Evolutionary conservation across 2,113 vertebrate species (phyloP), one percentile per base, ranked within the genome.

Genomic region (Gasterosteus aculeatus): DNA sequence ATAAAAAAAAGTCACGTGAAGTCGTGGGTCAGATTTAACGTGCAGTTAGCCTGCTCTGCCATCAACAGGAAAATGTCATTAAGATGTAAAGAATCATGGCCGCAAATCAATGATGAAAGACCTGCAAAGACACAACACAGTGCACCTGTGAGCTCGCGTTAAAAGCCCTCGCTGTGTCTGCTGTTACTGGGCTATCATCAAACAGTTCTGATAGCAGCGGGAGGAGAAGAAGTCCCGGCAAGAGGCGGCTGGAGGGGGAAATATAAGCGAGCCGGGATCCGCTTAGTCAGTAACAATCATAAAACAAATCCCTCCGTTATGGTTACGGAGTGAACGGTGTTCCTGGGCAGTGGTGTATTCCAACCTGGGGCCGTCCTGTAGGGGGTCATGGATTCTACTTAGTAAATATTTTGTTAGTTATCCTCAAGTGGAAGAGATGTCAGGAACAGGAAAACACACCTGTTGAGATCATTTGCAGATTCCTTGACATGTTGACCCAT

Each of bases 181-280:
- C 35, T 76, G 31, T 67, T 46, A 38, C 7, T 49, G 12, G 12
- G 44, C 19, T 11, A 68, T 58, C 64, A 72, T 56, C n/a, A 51
- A 78, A 70, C 63, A 76, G 71, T 69, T 80, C 65, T 53, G 26
- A 69, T 7, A 70, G 53, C 83, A 88, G 83, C 65, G 26, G 79
- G 68, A 41, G 57, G 39, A 42, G 51, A 77, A 38, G 72, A 77
- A 51, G 61, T 59, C 31, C 42, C 19, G 53, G 54, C 46, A 62
- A 51, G 46, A 61, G 31, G 63, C 2, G 0, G 72, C 38, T 22
- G 0, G 18, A 66, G 61, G 56, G 41, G 70, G 59, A 16, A 41
- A 72, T 73, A 12, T 68, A 71, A 51, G 51, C 5, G 1, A 49
- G 19, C 7, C 0, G 22, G 10, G 33, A 31, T 29, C 57, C 47